Base-by-base conservation (phyloP, 2,888 invertebrate species). In the Caenorhabditis sulstoni region DNA sequence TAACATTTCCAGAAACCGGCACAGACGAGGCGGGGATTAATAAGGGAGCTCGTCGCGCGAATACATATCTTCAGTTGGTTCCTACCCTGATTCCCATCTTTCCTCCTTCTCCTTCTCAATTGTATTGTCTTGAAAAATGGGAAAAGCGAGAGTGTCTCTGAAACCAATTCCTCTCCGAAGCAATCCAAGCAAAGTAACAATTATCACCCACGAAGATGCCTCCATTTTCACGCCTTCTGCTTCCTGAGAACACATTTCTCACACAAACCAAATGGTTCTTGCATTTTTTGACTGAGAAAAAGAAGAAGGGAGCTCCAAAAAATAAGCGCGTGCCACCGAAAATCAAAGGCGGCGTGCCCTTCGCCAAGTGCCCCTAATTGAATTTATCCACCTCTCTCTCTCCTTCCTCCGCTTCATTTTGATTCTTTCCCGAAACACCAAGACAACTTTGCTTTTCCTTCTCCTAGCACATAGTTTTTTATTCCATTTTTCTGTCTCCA, bases 311-410 rank as follows among this genome's bases (percentile, higher is more conserved):
- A 14, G 50, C 23, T 39, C 47, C 23, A 35, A 29, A 61, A 58
- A 7, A 35, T 44, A 41, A 39, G 16, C 23, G 44, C 29, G 39
- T 65, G 52, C 23, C 29, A 35, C 37, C 50, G 41, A 52, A 62
- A 71, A 62, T 62, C 62, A 57, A 53, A 66, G 53, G 12, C 53
- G n/a, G 20, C 20, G 29, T 41, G 45, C 39, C 23, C 35, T 41
- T 39, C 66, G 66, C 55, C 55, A 57, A 62, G 62, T 70, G 59
- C 53, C 68, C 61, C 70, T 70, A 62, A 71, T 71, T 57, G 71
- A 62, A 62, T 71, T 71, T 62, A 62, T 71, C 62, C 62, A 71
- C 29, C 29, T 29, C 29, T 29, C 29, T 7, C 11, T 11, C 41
- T 3, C 71, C 71, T 62, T 71, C 67, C 44, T 62, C 68, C 52